Conservation (phyloP, 2,113 vertebrate genomes). For the Tachycineta bicolor region DNA sequence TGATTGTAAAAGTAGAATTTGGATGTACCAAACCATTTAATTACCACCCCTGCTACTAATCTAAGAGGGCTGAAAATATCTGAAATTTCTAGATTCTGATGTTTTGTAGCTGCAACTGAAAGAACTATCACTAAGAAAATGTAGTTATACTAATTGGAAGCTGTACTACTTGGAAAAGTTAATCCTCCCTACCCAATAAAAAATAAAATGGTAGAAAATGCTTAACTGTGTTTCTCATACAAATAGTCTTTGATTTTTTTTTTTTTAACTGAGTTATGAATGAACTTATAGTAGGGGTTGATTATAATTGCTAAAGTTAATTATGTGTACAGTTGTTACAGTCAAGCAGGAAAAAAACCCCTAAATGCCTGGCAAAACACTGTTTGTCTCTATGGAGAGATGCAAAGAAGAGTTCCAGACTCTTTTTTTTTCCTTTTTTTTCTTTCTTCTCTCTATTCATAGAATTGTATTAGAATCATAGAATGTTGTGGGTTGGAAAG, state of each 20-base stretch:
- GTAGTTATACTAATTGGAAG: not conserved
- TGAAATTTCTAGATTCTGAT: not conserved
- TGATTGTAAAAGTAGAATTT: not conserved
- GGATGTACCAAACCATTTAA: not conserved
- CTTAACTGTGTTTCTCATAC: not conserved
- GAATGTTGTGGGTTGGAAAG: not conserved
- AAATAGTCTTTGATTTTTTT: not conserved
- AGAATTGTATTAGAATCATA: not conserved
- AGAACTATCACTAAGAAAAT: not conserved
- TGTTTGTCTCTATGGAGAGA: not conserved
- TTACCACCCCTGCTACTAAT: not conserved
- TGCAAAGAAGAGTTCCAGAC: not conserved
- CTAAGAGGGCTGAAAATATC: not conserved
- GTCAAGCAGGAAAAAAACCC: fast-evolving
- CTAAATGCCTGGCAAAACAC: not conserved
- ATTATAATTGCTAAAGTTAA: not conserved
- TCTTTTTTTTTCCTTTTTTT: not conserved
- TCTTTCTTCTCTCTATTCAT: not conserved
- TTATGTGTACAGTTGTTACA: not conserved
- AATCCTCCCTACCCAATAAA: not conserved
- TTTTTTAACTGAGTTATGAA: not conserved
- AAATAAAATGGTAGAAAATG: not conserved
- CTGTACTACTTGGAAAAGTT: not conserved
- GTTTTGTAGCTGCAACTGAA: not conserved
- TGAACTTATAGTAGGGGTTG: not conserved